Evolutionary conservation across 2,797 vertebrate species (phyloP).

Genomic region (Simalia tracyae): DNA sequence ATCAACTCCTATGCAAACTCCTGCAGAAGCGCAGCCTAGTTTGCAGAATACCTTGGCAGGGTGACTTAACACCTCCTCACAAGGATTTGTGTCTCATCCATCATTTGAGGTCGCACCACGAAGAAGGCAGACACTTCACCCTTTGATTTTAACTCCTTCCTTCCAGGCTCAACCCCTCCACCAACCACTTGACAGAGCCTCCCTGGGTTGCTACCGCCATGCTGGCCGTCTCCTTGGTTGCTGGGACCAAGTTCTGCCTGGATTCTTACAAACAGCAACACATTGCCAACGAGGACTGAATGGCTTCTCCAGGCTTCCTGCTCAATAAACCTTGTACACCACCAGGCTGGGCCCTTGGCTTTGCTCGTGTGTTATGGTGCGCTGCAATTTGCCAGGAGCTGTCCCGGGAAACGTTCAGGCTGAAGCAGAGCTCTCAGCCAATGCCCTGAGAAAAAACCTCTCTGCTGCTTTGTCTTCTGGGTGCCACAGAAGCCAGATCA

Average conservation of each 20-base stretch:
- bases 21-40: neutral
- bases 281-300: conserved; percentile 48
- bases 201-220: conserved; percentile 68
- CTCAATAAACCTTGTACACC: conserved; percentile 17
- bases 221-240: conserved; percentile 65
- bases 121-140: neutral
- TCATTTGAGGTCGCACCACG: neutral
- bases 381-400: no score
- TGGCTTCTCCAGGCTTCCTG: neutral
- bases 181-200: conserved; percentile 67
- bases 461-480: no score
- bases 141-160: neutral
- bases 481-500: no score
- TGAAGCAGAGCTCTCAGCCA: no score
- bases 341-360: neutral
- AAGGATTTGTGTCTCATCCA: no score
- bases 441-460: no score
- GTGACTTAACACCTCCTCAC: neutral
- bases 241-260: conserved; percentile 53
- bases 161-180: conserved; percentile 63
- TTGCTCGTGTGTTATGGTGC: neutral
- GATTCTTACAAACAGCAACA: conserved; percentile 62
- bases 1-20: neutral
- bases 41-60: neutral
- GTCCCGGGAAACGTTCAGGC: no score